Evolutionary conservation across 2,888 invertebrate species (phyloP).

Genomic region (Colostygia pectinataria): DNA sequence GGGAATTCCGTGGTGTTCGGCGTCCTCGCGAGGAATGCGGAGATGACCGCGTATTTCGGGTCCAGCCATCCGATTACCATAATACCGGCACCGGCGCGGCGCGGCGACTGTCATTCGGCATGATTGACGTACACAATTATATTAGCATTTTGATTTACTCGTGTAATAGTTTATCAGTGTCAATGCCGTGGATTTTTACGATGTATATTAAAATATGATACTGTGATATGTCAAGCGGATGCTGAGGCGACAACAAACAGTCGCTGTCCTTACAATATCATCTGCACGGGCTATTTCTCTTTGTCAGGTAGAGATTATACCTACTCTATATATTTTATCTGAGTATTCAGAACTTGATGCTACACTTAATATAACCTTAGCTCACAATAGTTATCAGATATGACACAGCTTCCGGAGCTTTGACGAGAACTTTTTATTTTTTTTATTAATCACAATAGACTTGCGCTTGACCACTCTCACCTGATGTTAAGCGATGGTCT

Average conservation of each 20-base stretch:
- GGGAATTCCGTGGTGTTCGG: constrained; percentile 65
- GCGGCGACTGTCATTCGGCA: constrained; percentile 25
- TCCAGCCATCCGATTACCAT: constrained; percentile 65
- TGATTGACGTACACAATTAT: constrained; percentile 30
- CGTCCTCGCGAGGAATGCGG: constrained; percentile 71
- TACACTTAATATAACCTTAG: too few species aligned
- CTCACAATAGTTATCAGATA: too few species aligned
- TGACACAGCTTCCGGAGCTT: constrained; percentile 2
- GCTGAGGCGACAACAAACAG: not conserved
- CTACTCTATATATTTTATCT: not conserved
- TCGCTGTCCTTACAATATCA: not conserved
- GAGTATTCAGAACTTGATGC: too few species aligned
- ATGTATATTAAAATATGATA: constrained; percentile 8
- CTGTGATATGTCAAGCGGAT: constrained; percentile 7
- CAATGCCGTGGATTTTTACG: constrained; percentile 32
- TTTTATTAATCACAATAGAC: too few species aligned
- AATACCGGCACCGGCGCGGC: constrained; percentile 54
- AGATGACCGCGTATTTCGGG: constrained; percentile 69
- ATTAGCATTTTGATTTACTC: constrained; percentile 26
- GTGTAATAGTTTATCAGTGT: constrained; percentile 40
- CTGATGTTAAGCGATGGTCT: too few species aligned
- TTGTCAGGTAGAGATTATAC: too few species aligned
- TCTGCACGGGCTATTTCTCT: not conserved
- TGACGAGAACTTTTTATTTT: constrained; percentile 6
- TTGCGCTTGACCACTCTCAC: too few species aligned